Percentiles rank a stretch among this genome's conserved stretches.
These are phyloP conservation scores for Ammospiza maritima DNA, from an alignment of 2,797 vertebrate species.

Conservation along the genomic window DNA sequence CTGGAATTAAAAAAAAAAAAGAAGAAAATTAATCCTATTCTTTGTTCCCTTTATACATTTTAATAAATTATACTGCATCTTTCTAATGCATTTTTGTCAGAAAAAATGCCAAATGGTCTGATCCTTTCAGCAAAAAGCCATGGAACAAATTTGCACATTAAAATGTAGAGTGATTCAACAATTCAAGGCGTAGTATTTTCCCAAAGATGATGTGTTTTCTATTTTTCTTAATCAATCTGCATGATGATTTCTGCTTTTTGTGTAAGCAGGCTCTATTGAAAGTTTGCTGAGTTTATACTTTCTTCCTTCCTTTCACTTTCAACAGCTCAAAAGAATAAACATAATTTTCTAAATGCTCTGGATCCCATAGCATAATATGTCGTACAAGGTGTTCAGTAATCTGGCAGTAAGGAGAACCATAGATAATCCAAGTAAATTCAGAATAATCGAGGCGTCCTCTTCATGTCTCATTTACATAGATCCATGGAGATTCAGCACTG, in stretches of 20 bases:
- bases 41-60: constrained; percentile 71
- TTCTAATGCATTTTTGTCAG: constrained; percentile 61
- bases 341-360: neutral
- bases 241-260: constrained; percentile 26
- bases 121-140: constrained; percentile 60
- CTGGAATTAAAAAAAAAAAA: constrained; percentile 55
- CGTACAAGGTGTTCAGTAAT: neutral
- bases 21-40: constrained; percentile 66
- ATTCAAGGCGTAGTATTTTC: constrained; percentile 14
- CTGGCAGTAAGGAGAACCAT: neutral
- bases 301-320: neutral
- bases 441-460: neutral
- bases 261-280: neutral
- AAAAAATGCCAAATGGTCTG: constrained; percentile 71
- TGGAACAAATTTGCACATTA: constrained; percentile 65
- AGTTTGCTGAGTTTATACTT: neutral
- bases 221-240: constrained; percentile 48
- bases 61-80: constrained; percentile 68
- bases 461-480: neutral
- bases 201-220: constrained; percentile 35
- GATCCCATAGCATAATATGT: neutral
- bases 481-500: neutral
- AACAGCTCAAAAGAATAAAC: neutral
- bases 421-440: neutral
- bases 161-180: constrained; percentile 64